Evolutionary conservation across 2,797 vertebrate genomes (phyloP).

Genomic region (Ptychobarbus kaznakovi): DNA sequence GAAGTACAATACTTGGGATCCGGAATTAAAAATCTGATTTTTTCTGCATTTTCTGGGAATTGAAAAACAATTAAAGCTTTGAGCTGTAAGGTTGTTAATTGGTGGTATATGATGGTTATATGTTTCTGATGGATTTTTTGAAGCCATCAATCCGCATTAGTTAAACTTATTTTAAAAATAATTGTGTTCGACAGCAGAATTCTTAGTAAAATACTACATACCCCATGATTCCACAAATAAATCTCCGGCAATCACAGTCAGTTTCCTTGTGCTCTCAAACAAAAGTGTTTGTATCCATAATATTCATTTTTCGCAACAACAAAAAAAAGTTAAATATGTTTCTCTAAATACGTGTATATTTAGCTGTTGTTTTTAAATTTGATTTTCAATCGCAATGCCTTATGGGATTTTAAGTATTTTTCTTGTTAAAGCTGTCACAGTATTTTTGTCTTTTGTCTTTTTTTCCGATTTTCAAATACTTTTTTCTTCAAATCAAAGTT

Average conservation of each 20-base stretch:
- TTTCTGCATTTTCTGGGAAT: background rate
- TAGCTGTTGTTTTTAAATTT: background rate
- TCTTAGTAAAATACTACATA: background rate
- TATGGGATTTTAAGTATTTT: background rate
- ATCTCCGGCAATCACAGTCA: background rate
- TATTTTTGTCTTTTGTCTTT: background rate
- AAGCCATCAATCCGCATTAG: background rate
- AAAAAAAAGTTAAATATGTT: too few species aligned
- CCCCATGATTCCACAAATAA: background rate
- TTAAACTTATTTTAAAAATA: background rate
- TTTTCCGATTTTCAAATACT: background rate
- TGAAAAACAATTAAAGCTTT: background rate
- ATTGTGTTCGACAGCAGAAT: background rate
- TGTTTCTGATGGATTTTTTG: background rate
- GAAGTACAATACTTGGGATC: background rate
- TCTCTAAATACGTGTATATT: background rate
- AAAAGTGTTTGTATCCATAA: too few species aligned
- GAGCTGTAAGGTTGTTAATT: background rate
- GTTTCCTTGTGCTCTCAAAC: too few species aligned
- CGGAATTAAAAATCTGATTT: background rate
- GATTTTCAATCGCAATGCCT: background rate
- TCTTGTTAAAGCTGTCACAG: background rate
- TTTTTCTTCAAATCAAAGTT: background rate
- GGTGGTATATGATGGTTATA: background rate
- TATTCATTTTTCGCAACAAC: too few species aligned